Evolutionary conservation across 30 jellyfish, hydroid and myxozoan genomes (phyloP), one percentile per base, ranked within the genome.

Genomic region (Hydra vulgaris): DNA sequence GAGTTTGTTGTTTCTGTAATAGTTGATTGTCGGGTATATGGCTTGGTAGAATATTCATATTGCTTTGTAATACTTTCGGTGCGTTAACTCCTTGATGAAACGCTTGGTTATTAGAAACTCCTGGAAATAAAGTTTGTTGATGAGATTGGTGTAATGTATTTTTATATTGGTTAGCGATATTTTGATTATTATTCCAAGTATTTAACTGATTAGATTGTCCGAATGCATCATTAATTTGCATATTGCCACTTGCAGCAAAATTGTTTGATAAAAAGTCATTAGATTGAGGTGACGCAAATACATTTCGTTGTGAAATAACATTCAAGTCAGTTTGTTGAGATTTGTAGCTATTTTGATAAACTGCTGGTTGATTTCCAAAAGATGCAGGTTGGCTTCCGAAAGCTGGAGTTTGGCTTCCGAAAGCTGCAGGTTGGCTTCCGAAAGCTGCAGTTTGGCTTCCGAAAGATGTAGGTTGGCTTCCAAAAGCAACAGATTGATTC

Each of bases 391-490:
- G 82, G 21, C 7, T 23, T 69, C 74, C 76, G 25, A 80, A 80
- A 17, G 66, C 86, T 12, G 66, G 8, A 18, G 52, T 70, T 25
- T 27, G 71, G 23, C 23, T 23, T 18, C 23, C 27, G 19, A 69
- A 69, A 8, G 83, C 87, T 17, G 73, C 87, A 23, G 40, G 81
- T 20, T 66, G 23, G 21, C 78, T 70, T 25, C 86, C 86, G n/a
- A 80, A 61, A 5, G 54, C 87, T 15, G 80, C 85, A 40, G 27
- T 22, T 27, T 80, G 87, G 26, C 74, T 69, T 18, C 25, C 25
- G 7, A 21, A 69, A 23, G 73, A 55, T 8, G 83, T 84, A 23
- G 40, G 81, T 20, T 66, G 23, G 21, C 78, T 70, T 25, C 86
- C 86, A 23, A 80, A 61, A 5, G 54, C 84, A 0, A 55, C 85